Conservation (phyloP, 2,113 vertebrate genomes). For the Zapornia atra region DNA sequence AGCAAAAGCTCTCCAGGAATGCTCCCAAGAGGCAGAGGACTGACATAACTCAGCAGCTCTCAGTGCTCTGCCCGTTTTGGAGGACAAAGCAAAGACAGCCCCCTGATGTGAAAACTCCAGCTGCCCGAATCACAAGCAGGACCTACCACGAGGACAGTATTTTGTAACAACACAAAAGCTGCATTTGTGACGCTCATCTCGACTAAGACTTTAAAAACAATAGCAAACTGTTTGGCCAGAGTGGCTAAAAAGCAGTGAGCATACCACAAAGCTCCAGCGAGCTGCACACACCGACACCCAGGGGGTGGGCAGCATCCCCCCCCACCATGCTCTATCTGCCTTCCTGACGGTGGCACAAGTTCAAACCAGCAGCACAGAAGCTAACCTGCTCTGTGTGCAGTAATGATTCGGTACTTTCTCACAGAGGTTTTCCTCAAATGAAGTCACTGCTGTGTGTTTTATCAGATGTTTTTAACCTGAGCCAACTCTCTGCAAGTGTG, state of each 20-base stretch:
- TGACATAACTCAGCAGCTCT: neutral
- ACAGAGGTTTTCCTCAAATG: neutral
- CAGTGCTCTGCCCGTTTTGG: neutral
- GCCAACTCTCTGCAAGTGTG: neutral
- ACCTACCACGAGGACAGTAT: accelerated
- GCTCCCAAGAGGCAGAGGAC: neutral
- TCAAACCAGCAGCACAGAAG: neutral
- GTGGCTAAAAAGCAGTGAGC: neutral
- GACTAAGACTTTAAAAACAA: neutral
- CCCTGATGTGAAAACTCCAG: neutral
- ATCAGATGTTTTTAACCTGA: neutral
- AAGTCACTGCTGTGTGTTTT: neutral
- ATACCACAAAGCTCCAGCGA: neutral
- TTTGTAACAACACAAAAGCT: neutral
- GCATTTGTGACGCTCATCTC: neutral
- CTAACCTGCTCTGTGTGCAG: neutral
- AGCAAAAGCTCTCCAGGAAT: neutral
- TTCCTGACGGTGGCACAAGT: neutral
- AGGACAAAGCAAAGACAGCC: neutral
- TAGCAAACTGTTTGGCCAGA: neutral
- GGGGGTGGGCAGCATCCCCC: neutral
- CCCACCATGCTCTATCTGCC: neutral
- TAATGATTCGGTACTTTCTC: neutral
- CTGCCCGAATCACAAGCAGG: neutral
- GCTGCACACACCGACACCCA: neutral